phyloP scores from a whole-genome alignment of 2,113 vertebrate genomes.

The Bufo gargarizans region DNA sequence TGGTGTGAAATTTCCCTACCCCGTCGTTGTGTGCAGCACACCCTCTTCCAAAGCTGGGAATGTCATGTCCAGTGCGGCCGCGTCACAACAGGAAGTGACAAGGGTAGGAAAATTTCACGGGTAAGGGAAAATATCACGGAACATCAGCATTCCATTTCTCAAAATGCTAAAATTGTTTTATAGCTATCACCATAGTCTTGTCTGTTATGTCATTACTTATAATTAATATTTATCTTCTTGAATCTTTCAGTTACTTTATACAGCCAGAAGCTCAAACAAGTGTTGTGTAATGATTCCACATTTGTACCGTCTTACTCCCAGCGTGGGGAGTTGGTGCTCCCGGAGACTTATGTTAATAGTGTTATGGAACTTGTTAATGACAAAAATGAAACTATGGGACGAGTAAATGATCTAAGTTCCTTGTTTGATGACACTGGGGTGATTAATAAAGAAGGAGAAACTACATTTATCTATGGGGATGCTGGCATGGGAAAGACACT shows the following conservation, averaged over 20 bases:
- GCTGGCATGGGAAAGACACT: slow-evolving; percentile 93
- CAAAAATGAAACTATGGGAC: slow-evolving; percentile 80
- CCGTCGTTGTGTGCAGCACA: no score
- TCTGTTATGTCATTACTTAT: no score
- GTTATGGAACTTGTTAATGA: slow-evolving; percentile 83
- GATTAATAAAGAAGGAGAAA: slow-evolving; percentile 86
- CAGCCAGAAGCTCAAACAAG: slow-evolving; percentile 80
- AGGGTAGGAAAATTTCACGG: no score
- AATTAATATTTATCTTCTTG: background rate
- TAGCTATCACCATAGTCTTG: no score
- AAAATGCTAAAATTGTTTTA: no score
- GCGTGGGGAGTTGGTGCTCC: slow-evolving; percentile 84
- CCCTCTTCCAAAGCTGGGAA: no score
- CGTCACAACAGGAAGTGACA: no score
- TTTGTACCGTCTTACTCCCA: slow-evolving; percentile 86
- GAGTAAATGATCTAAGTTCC: slow-evolving; percentile 70
- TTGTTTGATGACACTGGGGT: slow-evolving; percentile 80
- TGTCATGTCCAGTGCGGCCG: no score
- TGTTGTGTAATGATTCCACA: slow-evolving; percentile 82
- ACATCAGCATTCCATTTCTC: no score
- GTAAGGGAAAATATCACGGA: no score
- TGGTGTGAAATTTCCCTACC: no score
- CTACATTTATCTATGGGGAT: slow-evolving; percentile 82
- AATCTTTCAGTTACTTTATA: slow-evolving; percentile 84
- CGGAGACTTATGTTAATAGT: slow-evolving; percentile 84